Conservation (phyloP, 2,797 vertebrate species). For the Pogonophryne albipinna region DNA sequence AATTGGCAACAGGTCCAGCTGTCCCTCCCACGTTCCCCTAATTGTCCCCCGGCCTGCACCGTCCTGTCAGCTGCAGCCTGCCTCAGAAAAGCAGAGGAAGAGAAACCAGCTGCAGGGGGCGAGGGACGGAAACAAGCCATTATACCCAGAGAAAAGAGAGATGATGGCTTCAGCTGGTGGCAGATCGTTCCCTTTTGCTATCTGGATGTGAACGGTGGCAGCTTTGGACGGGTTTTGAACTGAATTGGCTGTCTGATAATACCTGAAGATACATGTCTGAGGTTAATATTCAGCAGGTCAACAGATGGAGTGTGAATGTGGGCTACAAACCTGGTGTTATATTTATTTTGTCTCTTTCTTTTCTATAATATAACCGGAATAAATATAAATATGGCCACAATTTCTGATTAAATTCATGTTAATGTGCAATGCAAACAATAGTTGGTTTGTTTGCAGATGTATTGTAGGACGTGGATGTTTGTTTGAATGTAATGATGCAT, state of each 20-base stretch:
- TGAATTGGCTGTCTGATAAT: constrained; percentile 19
- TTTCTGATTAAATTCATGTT: background rate
- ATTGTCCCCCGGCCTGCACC: constrained; percentile 68
- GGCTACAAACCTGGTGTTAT: background rate
- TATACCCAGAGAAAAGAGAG: constrained; percentile 28
- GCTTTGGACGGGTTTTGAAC: constrained; percentile 11
- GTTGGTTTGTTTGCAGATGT: constrained; percentile 2
- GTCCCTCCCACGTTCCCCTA: constrained; percentile 72
- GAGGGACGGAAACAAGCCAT: constrained; percentile 46
- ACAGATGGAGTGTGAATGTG: background rate
- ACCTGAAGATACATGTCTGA: constrained; percentile 15
- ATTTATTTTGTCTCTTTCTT: background rate
- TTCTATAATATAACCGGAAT: background rate
- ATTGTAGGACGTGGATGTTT: background rate
- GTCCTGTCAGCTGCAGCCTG: constrained; percentile 72
- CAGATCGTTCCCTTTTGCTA: constrained; percentile 45
- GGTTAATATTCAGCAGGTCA: constrained; percentile 7
- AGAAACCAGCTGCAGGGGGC: constrained; percentile 58
- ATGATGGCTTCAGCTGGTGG: constrained; percentile 45
- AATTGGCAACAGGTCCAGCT: constrained; percentile 73
- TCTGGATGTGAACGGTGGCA: constrained; percentile 16
- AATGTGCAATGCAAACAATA: background rate
- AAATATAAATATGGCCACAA: background rate
- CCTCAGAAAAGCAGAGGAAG: constrained; percentile 46
- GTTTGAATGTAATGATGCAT: background rate